These are phyloP conservation scores for Zeugodacus cucurbitae DNA, from an alignment of 1,140 invertebrate species.

Conservation along the genomic window DNA sequence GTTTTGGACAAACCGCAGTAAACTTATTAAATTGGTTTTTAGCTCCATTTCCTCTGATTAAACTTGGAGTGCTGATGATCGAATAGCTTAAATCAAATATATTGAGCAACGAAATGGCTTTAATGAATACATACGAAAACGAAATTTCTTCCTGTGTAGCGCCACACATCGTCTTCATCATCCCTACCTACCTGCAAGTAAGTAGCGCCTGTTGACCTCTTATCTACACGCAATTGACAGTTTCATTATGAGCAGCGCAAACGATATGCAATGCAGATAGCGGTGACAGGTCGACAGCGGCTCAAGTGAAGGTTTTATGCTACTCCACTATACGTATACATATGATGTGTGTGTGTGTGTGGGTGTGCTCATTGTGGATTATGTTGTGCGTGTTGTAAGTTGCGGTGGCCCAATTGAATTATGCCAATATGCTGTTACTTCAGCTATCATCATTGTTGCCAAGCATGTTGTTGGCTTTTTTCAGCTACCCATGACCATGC, in stretches of 20 bases:
- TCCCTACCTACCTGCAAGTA: background rate
- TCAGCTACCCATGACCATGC: background rate
- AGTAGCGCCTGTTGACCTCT: background rate
- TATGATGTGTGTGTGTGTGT: background rate
- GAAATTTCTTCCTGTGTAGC: background rate
- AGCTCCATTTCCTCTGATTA: too few species aligned
- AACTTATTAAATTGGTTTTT: too few species aligned
- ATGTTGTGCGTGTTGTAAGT: background rate
- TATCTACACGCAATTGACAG: slow-evolving; percentile 8
- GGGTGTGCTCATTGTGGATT: background rate
- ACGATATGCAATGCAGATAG: slow-evolving; percentile 10
- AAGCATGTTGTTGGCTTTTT: background rate
- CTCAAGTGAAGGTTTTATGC: background rate
- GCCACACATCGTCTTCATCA: background rate
- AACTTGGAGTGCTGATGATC: too few species aligned
- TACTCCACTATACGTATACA: too few species aligned
- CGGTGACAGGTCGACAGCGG: background rate
- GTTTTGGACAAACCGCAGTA: too few species aligned
- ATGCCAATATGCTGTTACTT: slow-evolving; percentile 25
- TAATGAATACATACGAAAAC: too few species aligned
- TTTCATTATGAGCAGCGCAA: slow-evolving; percentile 30
- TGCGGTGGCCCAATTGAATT: slow-evolving; percentile 31
- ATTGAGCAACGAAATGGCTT: too few species aligned
- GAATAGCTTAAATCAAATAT: too few species aligned
- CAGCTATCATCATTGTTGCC: slow-evolving; percentile 24